Evolutionary conservation across 2,888 invertebrate genomes (phyloP).

Genomic region (Aelia acuminata): DNA sequence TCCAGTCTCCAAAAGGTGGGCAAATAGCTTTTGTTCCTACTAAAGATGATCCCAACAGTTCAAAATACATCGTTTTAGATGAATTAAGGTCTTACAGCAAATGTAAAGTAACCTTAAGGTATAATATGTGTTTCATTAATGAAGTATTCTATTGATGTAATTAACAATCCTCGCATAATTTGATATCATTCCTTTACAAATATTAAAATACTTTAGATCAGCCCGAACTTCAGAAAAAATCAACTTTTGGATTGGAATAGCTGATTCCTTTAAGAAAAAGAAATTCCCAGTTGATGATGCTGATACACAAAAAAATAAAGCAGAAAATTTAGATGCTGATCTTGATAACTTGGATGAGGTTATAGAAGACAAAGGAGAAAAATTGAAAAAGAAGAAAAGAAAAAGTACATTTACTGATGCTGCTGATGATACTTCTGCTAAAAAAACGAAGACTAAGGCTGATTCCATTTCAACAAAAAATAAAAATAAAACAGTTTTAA

Average conservation of each 20-base stretch:
- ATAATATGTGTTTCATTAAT: background rate
- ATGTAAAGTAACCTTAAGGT: constrained; percentile 44
- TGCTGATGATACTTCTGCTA: background rate
- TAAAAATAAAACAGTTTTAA: constrained; percentile 23
- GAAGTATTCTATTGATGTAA: background rate
- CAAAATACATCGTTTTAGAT: background rate
- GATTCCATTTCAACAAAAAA: background rate
- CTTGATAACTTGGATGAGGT: background rate
- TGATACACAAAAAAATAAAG: background rate
- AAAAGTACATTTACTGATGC: background rate
- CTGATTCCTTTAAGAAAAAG: constrained; percentile 57
- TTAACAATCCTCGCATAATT: too few relatives aligned
- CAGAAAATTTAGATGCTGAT: background rate
- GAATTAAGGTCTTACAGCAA: background rate
- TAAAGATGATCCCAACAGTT: constrained; percentile 31
- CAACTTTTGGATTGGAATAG: background rate
- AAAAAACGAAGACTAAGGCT: background rate
- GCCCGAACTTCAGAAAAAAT: constrained; percentile 51
- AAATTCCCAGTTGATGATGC: constrained; percentile 66
- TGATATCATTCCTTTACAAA: constrained; percentile 1
- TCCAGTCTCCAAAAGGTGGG: background rate
- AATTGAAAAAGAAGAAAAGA: constrained; percentile 12
- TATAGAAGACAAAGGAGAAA: background rate
- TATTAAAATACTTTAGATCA: background rate
- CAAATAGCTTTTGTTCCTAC: constrained; percentile 44